Base-by-base conservation (phyloP, 2,888 invertebrate genomes). In the Digitonthophagus gazella region DNA sequence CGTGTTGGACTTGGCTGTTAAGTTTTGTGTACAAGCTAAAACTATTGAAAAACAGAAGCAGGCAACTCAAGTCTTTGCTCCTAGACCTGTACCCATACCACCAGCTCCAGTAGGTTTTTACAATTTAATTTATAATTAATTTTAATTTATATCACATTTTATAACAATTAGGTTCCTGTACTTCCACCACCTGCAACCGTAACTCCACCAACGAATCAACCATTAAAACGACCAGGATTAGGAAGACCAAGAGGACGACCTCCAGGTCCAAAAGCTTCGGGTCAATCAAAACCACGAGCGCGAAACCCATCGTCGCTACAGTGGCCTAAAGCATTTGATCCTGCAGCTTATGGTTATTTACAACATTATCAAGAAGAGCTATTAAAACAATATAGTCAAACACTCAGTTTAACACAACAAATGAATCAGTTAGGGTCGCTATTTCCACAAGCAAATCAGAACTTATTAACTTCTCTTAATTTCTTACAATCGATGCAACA, bases 1-100 rank as follows among this genome's bases (percentile, higher is more conserved):
- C 77, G 81, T 88, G 6, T 82, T 90, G 3, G 92, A 92, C 74
- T 81, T 89, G 54, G 91, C 91, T 64, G 84, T 90, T 73, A 92
- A 90, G 79, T 89, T 89, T 75, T 91, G 92, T 76, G 87, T 90
- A 72, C 88, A 88, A 75, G 84, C 89, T 72, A 86, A 87, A 68
- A 83, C 86, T 16, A 82, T 85, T 0, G 84, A 88, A 70, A 90
- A 88, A 84, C 80, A 79, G 69, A 73, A 74, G 28, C 75, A 75
- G 61, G 75, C 73, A 56, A 69, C 28, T 14, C 73, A 69, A 67
- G 65, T 18, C 15, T 28, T 71, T 28, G 22, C 68, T 15, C 68
- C 71, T 6, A 66, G 67, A 67, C 58, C 68, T 4, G 58, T 58
- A 15, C 8, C 69, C 2, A 19, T 67, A 57, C n/a, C 66, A 14